Conservation (phyloP, 2,797 vertebrate genomes). For the Falco berigora region DNA sequence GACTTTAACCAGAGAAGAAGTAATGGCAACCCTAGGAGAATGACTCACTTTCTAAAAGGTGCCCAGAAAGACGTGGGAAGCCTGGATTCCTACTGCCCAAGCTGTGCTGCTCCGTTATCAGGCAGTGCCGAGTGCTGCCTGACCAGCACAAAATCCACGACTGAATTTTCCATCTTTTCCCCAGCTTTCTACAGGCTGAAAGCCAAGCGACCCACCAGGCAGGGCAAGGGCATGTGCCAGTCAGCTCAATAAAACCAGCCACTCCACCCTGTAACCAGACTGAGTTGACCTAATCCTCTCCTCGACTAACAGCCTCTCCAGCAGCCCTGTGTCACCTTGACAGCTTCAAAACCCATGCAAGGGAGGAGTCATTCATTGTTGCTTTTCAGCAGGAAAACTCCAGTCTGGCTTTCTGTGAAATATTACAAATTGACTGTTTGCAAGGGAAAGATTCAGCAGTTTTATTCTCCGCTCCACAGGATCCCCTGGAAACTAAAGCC, state of each 20-base stretch:
- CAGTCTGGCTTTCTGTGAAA: neutral
- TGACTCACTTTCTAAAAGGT: neutral
- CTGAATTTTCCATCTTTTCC: neutral
- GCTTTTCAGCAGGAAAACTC: neutral
- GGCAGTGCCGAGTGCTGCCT: neutral
- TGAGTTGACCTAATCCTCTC: neutral
- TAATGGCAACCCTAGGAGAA: neutral
- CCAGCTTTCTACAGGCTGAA: neutral
- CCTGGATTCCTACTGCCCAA: neutral
- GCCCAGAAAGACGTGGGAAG: neutral
- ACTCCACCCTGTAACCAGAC: neutral
- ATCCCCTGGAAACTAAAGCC: neutral
- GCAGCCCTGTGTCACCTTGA: neutral
- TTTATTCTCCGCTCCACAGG: neutral
- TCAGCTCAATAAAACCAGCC: neutral
- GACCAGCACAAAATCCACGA: neutral
- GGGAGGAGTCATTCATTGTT: accelerated
- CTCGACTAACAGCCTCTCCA: neutral
- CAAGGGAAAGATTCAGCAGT: neutral
- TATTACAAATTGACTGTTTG: neutral
- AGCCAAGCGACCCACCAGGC: neutral
- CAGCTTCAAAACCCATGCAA: neutral
- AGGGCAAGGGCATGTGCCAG: neutral
- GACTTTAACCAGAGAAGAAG: neutral
- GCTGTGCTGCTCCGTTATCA: neutral